Percentiles rank a stretch among this genome's conserved stretches.
These are phyloP conservation scores for Sceloporus tristichus DNA, from an alignment of 2,113 vertebrate species.

Conservation along the genomic window DNA sequence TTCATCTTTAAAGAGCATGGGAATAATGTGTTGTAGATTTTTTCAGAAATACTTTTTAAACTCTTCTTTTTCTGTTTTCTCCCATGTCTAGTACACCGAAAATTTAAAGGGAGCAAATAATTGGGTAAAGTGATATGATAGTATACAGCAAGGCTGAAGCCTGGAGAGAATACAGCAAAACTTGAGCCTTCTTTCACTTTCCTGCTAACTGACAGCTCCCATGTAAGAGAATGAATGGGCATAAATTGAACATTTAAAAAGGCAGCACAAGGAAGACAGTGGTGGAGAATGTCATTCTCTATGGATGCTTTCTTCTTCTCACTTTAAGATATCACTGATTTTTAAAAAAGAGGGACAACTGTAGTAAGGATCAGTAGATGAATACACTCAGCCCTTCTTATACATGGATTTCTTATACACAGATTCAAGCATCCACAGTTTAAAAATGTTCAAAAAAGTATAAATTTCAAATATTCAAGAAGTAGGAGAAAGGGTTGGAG, in stretches of 20 bases:
- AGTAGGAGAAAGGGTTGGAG: too few relatives aligned
- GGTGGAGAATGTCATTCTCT: too few relatives aligned
- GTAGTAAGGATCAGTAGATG: background rate
- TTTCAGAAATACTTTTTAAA: too few relatives aligned
- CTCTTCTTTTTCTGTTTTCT: background rate
- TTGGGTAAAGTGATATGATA: background rate
- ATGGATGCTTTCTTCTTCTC: background rate
- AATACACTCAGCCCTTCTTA: background rate
- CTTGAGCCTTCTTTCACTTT: fast-evolving
- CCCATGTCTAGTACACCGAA: background rate
- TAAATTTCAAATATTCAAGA: too few relatives aligned
- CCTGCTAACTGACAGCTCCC: background rate
- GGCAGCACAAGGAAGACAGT: background rate
- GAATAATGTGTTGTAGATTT: too few relatives aligned
- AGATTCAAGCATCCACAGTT: too few relatives aligned
- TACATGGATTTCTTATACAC: too few relatives aligned
- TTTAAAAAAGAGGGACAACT: background rate
- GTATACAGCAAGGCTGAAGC: background rate
- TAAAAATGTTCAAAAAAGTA: too few relatives aligned
- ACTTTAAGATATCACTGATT: background rate
- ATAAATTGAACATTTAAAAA: background rate
- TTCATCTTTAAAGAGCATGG: too few relatives aligned
- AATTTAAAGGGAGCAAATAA: conserved; percentile 22
- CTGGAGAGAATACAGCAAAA: background rate
- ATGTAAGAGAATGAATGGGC: background rate